Evolutionary conservation across 2,888 invertebrate species (phyloP), one percentile per base, ranked within the genome.

Genomic region (Drosophila pegasa): DNA sequence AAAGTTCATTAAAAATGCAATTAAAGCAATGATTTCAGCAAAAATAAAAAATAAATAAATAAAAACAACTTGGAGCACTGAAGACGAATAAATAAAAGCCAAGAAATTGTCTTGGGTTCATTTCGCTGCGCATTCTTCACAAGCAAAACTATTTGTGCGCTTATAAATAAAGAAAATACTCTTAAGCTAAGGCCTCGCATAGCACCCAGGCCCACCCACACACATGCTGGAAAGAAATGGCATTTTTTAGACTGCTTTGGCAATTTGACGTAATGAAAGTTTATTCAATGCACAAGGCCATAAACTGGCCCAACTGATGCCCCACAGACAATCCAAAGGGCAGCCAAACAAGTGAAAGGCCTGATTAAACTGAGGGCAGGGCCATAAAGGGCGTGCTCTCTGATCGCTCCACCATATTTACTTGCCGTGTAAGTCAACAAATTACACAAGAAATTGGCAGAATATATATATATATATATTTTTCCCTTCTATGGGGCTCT

Each of bases 211-310:
- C 33, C 12, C 16, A 57, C 31, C 9, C 38, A 54, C 27, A 18
- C 54, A 37, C 25, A 33, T 41, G 41, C 33, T 18, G 22, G 35
- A n/a, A 22, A 38, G 58, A 37, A 59, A 56, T 68, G 43, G 69
- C 48, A 57, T 27, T 67, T 72, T 79, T 79, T 52, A 61, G 58
- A 66, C 50, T 40, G 22, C 61, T 50, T 54, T 66, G 40, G 48
- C 63, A 73, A 62, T 66, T 65, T 59, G 59, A 52, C 65, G 55
- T 65, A 70, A 69, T 71, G 64, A 70, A 75, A 79, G 71, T 76
- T 80, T 73, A 75, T 71, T 69, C 78, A 70, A 70, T 72, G 67
- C 78, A 75, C 73, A 70, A 62, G 66, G 57, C 59, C 69, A 80
- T 82, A 86, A 86, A 75, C 57, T 76, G 64, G 60, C 56, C 54